phyloP scores from a whole-genome alignment of 1,140 invertebrate genomes.

The Drosophila albomicans region DNA sequence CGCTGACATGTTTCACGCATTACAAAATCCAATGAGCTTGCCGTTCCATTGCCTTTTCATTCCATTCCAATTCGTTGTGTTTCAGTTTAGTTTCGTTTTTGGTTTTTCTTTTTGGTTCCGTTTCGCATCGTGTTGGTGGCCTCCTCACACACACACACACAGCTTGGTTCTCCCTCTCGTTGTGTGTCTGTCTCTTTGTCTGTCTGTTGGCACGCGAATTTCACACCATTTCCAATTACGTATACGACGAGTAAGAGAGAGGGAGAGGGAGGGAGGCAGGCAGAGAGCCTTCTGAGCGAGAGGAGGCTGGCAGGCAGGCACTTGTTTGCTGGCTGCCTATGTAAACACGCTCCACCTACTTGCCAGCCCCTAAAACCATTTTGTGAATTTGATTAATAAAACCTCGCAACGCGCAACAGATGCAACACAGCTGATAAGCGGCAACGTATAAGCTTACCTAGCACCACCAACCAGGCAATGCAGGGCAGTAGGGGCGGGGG shows the following conservation, averaged over 20 bases:
- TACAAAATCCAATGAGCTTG: slow-evolving; percentile 66
- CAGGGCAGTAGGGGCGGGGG: not conserved
- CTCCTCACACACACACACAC: slow-evolving; percentile 4
- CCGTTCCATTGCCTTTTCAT: slow-evolving; percentile 24
- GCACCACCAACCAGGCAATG: not conserved
- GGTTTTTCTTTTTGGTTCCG: slow-evolving; percentile 22
- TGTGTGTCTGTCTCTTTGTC: slow-evolving; percentile 1
- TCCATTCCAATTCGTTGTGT: slow-evolving; percentile 9
- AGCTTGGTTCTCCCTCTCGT: not conserved
- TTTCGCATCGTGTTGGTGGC: slow-evolving; percentile 42
- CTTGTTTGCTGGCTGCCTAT: slow-evolving; percentile 62
- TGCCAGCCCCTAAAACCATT: slow-evolving; percentile 80
- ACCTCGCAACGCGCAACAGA: slow-evolving; percentile 74
- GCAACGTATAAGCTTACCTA: slow-evolving; percentile 46
- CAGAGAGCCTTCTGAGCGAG: slow-evolving; percentile 18
- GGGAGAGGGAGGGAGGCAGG: slow-evolving; percentile 14
- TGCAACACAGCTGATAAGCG: slow-evolving; percentile 73
- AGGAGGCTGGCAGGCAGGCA: slow-evolving; percentile 47
- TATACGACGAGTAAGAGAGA: slow-evolving; percentile 17
- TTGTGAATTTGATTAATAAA: slow-evolving; percentile 84
- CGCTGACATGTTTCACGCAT: slow-evolving; percentile 82
- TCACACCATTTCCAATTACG: slow-evolving; percentile 81
- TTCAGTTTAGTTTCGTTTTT: slow-evolving; percentile 10
- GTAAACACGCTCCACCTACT: slow-evolving; percentile 81
- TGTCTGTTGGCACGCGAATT: slow-evolving; percentile 73